These are phyloP conservation scores for Tragulus kanchil DNA, from an alignment of 2,113 vertebrate species.

Conservation along the genomic window DNA sequence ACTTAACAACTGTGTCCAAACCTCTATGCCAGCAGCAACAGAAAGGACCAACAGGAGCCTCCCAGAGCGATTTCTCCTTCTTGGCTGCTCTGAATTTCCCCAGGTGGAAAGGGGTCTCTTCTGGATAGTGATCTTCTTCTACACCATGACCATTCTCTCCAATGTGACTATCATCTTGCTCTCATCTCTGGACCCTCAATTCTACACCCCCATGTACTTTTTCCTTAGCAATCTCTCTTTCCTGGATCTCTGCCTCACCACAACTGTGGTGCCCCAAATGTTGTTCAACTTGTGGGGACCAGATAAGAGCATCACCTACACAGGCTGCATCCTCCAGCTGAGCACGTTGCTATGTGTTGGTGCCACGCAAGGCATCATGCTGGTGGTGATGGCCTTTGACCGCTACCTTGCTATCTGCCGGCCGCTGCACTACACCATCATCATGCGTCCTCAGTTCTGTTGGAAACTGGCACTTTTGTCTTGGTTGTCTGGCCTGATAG, in stretches of 20 bases:
- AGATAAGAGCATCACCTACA: conserved; percentile 25
- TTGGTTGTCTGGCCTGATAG: background rate
- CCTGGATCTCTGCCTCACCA: background rate
- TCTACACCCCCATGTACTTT: background rate
- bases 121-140: background rate
- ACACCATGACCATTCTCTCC: conserved; percentile 3
- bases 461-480: background rate
- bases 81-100: background rate
- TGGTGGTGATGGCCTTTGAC: background rate
- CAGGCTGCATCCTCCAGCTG: background rate
- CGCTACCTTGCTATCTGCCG: background rate
- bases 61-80: background rate
- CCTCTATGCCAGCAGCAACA: background rate
- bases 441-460: background rate
- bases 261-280: background rate
- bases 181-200: background rate
- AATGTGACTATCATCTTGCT: background rate
- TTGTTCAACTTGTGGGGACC: background rate
- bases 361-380: background rate
- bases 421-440: background rate
- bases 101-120: background rate
- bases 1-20: background rate
- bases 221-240: background rate
- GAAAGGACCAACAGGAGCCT: background rate
- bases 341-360: background rate